A percentile compares a stretch with the other conserved stretches of the same genome.
These are phyloP conservation scores for Euthynnus affinis DNA, from an alignment of 2,797 vertebrate species.

Conservation along the genomic window DNA sequence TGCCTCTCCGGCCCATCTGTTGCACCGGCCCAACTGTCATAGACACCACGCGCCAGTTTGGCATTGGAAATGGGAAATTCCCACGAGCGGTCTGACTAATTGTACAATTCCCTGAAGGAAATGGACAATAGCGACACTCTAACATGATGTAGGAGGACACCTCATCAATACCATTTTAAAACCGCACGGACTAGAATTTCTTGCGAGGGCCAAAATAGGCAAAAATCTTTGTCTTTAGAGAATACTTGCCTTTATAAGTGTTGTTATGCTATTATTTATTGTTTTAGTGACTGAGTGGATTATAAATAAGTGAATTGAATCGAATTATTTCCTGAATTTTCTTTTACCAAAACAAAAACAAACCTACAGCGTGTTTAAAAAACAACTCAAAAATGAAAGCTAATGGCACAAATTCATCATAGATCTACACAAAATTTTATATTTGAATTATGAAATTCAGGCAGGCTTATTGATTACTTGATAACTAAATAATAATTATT, in stretches of 20 bases:
- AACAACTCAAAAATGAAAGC: neutral
- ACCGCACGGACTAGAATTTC: neutral
- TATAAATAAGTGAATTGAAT: neutral
- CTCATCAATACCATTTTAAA: neutral
- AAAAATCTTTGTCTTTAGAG: too few species aligned
- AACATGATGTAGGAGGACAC: conserved; percentile 14
- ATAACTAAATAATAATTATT: neutral
- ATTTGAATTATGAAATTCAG: neutral
- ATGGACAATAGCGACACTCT: conserved; percentile 36
- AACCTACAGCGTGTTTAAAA: neutral
- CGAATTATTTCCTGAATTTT: neutral
- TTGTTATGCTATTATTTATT: neutral
- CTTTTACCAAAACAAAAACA: neutral
- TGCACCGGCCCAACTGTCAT: conserved; percentile 73
- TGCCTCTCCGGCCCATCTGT: conserved; percentile 82
- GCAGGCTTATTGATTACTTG: neutral
- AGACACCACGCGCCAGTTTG: conserved; percentile 68
- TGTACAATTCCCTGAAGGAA: conserved; percentile 66
- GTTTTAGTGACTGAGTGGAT: neutral
- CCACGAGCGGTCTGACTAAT: conserved; percentile 56
- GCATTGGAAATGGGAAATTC: conserved; percentile 41
- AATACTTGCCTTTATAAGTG: too few species aligned
- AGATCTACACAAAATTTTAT: neutral
- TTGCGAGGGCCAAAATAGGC: too few species aligned
- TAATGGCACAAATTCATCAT: neutral